These are phyloP conservation scores for Parthenolecanium corni DNA, from an alignment of 2,888 invertebrate genomes.

Conservation along the genomic window DNA sequence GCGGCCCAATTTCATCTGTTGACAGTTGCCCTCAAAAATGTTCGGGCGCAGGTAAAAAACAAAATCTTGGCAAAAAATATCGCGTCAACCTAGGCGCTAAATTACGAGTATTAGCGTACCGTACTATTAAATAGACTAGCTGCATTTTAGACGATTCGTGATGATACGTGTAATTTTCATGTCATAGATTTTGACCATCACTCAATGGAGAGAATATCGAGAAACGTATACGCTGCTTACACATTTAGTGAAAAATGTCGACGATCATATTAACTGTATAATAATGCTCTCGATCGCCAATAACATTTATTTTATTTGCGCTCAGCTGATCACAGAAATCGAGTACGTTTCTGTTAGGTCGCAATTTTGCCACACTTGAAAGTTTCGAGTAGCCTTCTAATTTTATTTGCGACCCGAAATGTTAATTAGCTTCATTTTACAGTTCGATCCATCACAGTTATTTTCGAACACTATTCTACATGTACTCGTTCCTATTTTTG, in stretches of 20 bases:
- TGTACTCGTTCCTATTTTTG: constrained; percentile 54
- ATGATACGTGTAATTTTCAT: too few species aligned
- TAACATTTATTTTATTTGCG: constrained; percentile 35
- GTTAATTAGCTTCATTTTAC: constrained; percentile 1
- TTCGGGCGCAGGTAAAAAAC: constrained; percentile 42
- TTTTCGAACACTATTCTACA: constrained; percentile 47
- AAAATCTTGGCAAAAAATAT: too few species aligned
- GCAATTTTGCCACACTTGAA: neutral
- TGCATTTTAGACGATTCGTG: too few species aligned
- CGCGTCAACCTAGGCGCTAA: too few species aligned
- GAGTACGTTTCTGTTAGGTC: constrained; percentile 33
- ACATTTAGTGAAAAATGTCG: constrained; percentile 34
- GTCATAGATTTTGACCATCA: constrained; percentile 31
- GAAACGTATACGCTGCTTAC: constrained; percentile 34
- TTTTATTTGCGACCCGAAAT: too few species aligned
- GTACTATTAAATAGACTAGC: too few species aligned
- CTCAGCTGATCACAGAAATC: constrained; percentile 35
- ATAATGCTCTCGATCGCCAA: constrained; percentile 34
- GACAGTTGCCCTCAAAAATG: constrained; percentile 41
- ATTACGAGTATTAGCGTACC: too few species aligned
- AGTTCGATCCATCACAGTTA: constrained; percentile 33
- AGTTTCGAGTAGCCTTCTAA: neutral
- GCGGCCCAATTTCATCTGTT: constrained; percentile 34
- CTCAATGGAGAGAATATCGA: constrained; percentile 34
- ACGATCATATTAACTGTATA: constrained; percentile 33